A percentile compares a stretch with the other conserved stretches of the same genome.
phyloP scores from a whole-genome alignment of 64 coral and sea anemone species.

The Porites australiensis region DNA sequence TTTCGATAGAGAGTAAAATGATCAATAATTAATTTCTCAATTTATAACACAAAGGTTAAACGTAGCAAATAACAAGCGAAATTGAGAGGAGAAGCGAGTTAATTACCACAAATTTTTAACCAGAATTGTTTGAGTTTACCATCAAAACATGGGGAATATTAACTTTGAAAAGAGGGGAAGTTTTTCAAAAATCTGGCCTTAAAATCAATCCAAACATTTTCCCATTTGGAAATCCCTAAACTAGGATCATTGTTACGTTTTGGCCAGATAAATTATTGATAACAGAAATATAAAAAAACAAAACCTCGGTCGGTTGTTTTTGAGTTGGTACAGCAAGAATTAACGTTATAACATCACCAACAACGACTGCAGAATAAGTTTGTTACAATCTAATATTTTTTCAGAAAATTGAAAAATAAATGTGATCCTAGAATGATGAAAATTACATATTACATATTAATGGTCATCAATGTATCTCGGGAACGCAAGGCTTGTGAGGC shows the following conservation, averaged over 20 bases:
- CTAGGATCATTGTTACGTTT: conserved; percentile 30
- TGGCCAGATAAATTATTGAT: not conserved
- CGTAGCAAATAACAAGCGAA: not conserved
- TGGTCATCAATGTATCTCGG: not conserved
- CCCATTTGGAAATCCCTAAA: conserved; percentile 26
- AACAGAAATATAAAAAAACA: not conserved
- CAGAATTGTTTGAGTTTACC: no score
- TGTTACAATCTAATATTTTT: not conserved
- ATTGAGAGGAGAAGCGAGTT: not conserved
- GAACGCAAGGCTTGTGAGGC: not conserved
- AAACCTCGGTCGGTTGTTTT: not conserved
- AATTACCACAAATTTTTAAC: not conserved
- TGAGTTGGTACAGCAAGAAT: not conserved
- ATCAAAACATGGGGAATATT: not conserved
- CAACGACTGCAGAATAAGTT: not conserved
- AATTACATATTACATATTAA: not conserved
- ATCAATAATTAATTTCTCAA: conserved; percentile 14
- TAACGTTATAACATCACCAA: not conserved
- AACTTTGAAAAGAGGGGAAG: not conserved
- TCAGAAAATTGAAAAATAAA: not conserved
- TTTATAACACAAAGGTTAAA: not conserved
- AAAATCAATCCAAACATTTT: conserved; percentile 3
- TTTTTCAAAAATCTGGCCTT: not conserved
- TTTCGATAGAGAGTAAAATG: conserved; percentile 3
- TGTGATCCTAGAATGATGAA: not conserved